A percentile compares a stretch with the other conserved stretches of the same genome.
Evolutionary conservation across 2,113 vertebrate species (phyloP).

Genomic region (Chloebia gouldiae): DNA sequence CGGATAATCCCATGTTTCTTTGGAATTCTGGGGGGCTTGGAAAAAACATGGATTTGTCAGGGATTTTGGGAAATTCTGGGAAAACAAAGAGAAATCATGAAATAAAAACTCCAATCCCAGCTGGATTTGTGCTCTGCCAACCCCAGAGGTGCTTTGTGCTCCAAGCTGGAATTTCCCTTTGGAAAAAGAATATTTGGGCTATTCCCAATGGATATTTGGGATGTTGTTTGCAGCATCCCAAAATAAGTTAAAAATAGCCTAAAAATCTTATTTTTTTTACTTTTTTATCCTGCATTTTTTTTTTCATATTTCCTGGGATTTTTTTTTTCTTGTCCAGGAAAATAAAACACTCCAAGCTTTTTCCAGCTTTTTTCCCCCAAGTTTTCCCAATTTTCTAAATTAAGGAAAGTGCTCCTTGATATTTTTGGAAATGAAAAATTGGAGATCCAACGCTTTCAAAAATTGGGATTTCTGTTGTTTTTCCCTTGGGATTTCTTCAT

Average conservation of each 20-base stretch:
- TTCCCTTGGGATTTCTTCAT: neutral
- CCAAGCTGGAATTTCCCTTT: neutral
- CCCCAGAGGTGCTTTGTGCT: neutral
- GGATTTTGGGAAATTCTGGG: neutral
- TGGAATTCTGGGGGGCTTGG: neutral
- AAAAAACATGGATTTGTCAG: accelerated
- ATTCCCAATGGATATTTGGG: neutral
- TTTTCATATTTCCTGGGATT: neutral
- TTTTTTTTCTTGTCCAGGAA: neutral
- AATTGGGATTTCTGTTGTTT: neutral
- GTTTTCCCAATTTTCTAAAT: neutral
- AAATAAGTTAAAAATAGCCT: neutral
- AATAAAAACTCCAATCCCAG: neutral
- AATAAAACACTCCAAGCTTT: neutral
- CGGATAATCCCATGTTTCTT: neutral
- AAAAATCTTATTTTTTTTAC: neutral
- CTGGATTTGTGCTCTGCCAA: neutral
- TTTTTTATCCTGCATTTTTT: neutral
- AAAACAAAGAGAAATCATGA: neutral
- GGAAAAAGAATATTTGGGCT: neutral
- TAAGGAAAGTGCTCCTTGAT: neutral
- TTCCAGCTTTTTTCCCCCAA: neutral
- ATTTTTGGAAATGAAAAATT: neutral
- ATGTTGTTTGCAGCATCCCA: neutral
- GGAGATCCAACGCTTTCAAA: neutral